Evolutionary conservation across 2,113 vertebrate species (phyloP).

Genomic region (Paraplagusia blochii): DNA sequence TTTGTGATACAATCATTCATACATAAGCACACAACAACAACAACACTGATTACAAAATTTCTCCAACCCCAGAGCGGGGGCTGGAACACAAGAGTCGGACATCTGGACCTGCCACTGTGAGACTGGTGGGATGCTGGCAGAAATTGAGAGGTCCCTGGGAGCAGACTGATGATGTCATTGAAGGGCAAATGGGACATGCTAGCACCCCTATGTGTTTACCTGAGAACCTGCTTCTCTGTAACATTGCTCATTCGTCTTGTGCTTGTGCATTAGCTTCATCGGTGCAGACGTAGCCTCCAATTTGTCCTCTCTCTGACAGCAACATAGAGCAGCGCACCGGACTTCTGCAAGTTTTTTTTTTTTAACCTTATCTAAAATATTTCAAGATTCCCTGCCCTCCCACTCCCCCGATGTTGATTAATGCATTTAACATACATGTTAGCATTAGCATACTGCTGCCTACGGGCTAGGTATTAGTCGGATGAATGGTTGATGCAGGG

Average conservation of each 20-base stretch:
- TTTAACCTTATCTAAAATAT: background rate
- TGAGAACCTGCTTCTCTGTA: slow-evolving; percentile 26
- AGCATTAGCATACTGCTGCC: slow-evolving; percentile 20
- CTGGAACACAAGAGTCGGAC: slow-evolving; percentile 43
- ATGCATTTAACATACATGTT: slow-evolving; percentile 14
- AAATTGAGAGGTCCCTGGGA: slow-evolving; percentile 5
- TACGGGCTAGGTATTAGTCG: slow-evolving; percentile 52
- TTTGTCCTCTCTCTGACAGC: slow-evolving; percentile 12
- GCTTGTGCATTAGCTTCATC: slow-evolving; percentile 34
- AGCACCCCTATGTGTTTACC: background rate
- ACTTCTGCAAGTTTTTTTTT: background rate
- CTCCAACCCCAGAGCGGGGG: slow-evolving; percentile 44
- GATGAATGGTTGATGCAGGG: slow-evolving; percentile 28
- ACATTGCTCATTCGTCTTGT: slow-evolving; percentile 8
- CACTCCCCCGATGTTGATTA: slow-evolving; percentile 23
- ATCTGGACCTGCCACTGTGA: slow-evolving; percentile 12
- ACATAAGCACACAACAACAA: slow-evolving; percentile 32
- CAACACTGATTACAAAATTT: slow-evolving; percentile 60
- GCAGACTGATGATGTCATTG: slow-evolving; percentile 20
- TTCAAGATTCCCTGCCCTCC: slow-evolving; percentile 6
- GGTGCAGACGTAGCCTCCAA: slow-evolving; percentile 12
- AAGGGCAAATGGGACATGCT: slow-evolving; percentile 3
- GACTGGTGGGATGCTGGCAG: background rate
- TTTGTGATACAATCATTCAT: slow-evolving; percentile 40
- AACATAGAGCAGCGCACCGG: background rate